These are phyloP conservation scores for Darevskia mixta DNA, from an alignment of 2,797 vertebrate species.

Conservation along the genomic window DNA sequence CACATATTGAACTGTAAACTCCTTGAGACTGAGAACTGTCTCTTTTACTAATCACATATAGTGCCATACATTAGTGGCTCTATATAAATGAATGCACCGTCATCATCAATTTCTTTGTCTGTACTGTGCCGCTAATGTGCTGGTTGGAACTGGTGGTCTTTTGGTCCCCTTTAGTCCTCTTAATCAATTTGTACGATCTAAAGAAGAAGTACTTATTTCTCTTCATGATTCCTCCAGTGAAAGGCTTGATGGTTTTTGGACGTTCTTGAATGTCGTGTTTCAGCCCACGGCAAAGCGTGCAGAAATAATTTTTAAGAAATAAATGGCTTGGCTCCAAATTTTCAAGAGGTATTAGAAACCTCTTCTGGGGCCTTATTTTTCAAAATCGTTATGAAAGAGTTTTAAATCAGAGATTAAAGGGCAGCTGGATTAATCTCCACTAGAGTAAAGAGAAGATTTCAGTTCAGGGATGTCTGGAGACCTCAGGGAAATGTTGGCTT, in stretches of 20 bases:
- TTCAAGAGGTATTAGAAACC: slow-evolving; percentile 66
- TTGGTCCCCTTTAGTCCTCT: neutral
- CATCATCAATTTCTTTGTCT: neutral
- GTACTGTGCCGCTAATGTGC: neutral
- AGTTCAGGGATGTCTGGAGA: slow-evolving; percentile 23
- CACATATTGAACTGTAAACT: neutral
- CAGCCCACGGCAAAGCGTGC: neutral
- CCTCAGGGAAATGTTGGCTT: neutral
- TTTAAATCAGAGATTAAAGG: slow-evolving; percentile 68
- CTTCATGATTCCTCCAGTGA: neutral
- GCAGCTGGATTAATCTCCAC: slow-evolving; percentile 53
- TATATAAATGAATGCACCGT: neutral
- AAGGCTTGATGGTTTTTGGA: neutral
- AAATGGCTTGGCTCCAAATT: slow-evolving; percentile 63
- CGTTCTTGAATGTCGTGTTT: neutral
- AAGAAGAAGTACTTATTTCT: neutral
- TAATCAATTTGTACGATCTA: too few species aligned
- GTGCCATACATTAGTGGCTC: neutral
- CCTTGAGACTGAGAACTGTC: neutral
- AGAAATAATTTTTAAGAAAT: slow-evolving; percentile 24
- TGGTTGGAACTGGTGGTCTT: neutral
- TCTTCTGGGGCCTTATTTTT: slow-evolving; percentile 67
- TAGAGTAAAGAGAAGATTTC: slow-evolving; percentile 5
- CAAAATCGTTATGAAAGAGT: slow-evolving; percentile 66
- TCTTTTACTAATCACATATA: neutral